Evolutionary conservation across 2,888 invertebrate species (phyloP), one percentile per base, ranked within the genome.

Genomic region (Koerneria pararmatus): DNA sequence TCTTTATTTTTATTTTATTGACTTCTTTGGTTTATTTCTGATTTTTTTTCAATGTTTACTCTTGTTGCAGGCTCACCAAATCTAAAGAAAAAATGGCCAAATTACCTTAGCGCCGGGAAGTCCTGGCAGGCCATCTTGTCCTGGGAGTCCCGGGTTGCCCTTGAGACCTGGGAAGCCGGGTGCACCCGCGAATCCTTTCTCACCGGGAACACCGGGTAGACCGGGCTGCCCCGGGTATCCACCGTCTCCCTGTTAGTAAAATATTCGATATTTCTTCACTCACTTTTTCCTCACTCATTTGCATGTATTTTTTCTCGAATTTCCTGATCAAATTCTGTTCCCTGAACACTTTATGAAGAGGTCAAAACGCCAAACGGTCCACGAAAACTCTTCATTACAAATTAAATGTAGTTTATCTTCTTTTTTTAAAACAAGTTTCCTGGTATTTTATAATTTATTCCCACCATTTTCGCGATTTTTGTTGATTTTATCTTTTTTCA

Each of bases 161-260:
- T 81, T 82, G 29, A 76, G 71, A 67, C 83, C 84, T 19, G 88
- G 84, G 65, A 87, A 81, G 49, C 93, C 92, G 48, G 78, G 74
- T 0, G 70, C 48, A 68, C 77, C 62, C 35, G 48, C 34, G 53
- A 62, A 62, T 0, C 62, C 62, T 37, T 62, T 62, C 53, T 62
- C 62, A 1, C 62, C 62, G 27, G 62, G 62, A 31, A 62, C 53
- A 32, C 73, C 73, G 41, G 71, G 67, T 2, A 73, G 71, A 49
- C 86, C 86, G 34, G 71, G 67, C 57, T 54, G 56, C 15, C 79
- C 79, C 3, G 76, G 77, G 32, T 69, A 70, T 24, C 80, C 80
- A 35, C 65, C 58, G n/a, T 73, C 69, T 66, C 74, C 74, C 32
- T 37, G 19, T 15, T 41, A 11, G 8, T 15, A 11, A 15, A 41